Evolutionary conservation across 2,888 invertebrate genomes (phyloP).

Genomic region (Trissoscelio sp.): DNA sequence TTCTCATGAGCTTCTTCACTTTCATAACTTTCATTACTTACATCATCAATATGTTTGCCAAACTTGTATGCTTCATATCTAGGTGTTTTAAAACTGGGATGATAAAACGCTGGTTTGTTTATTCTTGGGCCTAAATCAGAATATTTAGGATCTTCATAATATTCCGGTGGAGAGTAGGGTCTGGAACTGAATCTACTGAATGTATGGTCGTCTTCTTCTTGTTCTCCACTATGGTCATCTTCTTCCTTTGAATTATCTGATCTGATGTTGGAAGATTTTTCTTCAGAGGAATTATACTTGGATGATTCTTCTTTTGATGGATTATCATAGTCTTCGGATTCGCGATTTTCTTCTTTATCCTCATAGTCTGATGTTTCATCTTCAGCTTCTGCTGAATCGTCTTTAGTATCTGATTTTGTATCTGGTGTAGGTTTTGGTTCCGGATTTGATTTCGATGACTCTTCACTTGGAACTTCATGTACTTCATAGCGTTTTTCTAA

Average conservation of each 20-base stretch:
- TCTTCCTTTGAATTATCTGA: constrained; percentile 37
- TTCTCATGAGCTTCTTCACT: constrained; percentile 69
- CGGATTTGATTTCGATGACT: constrained; percentile 56
- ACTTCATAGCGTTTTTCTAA: constrained; percentile 66
- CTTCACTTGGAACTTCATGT: constrained; percentile 70
- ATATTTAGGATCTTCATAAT: constrained; percentile 77
- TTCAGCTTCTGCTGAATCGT: constrained; percentile 44
- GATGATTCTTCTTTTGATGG: constrained; percentile 29
- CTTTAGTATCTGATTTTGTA: constrained; percentile 27
- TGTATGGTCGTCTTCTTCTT: constrained; percentile 68
- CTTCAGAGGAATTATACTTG: constrained; percentile 49
- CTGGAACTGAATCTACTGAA: constrained; percentile 75
- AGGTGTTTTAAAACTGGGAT: constrained; percentile 75
- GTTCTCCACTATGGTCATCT: constrained; percentile 59
- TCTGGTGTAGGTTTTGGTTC: background rate
- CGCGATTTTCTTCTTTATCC: constrained; percentile 15
- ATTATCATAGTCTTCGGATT: constrained; percentile 51
- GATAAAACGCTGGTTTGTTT: constrained; percentile 78
- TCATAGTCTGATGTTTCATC: constrained; percentile 41
- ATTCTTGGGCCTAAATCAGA: constrained; percentile 77
- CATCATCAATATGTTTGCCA: constrained; percentile 51
- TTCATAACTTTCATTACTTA: constrained; percentile 57
- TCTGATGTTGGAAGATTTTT: constrained; percentile 44
- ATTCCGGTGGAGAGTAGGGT: constrained; percentile 79
- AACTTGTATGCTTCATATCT: constrained; percentile 66